Evolutionary conservation across 2,797 vertebrate species (phyloP), one percentile per base, ranked within the genome.

Genomic region (Miichthys miiuy): DNA sequence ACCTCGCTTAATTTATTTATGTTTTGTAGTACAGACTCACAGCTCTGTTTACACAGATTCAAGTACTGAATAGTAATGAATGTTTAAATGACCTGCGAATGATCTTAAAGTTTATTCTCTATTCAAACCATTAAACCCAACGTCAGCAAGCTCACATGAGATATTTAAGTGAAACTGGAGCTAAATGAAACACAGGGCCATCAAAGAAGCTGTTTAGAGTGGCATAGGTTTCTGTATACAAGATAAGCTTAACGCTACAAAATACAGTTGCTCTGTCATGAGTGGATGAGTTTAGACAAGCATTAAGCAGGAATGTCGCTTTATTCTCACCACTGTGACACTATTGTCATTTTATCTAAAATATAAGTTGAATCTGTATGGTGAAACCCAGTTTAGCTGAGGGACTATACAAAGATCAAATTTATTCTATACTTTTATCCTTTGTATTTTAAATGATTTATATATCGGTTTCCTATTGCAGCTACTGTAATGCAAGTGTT

Each of bases 381-480:
- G 16, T 66, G 12, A 57, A 3, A 55, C 7, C 2, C 23, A 14
- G 50, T 41, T 3, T 41, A 4, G n/a, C n/a, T 67, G n/a, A 6
- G 16, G 38, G n/a, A 20, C 21, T 67, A 14, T 41, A 12, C 42
- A 21, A 50, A 8, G 4, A 55, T 68, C 10, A 54, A 1, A 42
- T 51, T 0, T 41, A 27, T 62, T n/a, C 0, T 10, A 11, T 62
- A 10, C 2, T 13, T 23, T 6, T 13, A 17, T 21, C 16, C n/a
- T 54, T 17, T 52, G 16, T 13, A 42, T 41, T 54, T 23, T 5
- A 68, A 52, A 67, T 41, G n/a, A 67, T 41, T 41, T 8, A 23
- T 17, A 47, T 27, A 12, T 16, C 2, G 1, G 16, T 21, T 52
- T 63, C 8, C 23, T 3, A 42, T 8, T 4, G 1, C 6, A 1